Evolutionary conservation across 35 echinoderm and acorn worm genomes (phyloP).

Genomic region (Anneissia japonica): DNA sequence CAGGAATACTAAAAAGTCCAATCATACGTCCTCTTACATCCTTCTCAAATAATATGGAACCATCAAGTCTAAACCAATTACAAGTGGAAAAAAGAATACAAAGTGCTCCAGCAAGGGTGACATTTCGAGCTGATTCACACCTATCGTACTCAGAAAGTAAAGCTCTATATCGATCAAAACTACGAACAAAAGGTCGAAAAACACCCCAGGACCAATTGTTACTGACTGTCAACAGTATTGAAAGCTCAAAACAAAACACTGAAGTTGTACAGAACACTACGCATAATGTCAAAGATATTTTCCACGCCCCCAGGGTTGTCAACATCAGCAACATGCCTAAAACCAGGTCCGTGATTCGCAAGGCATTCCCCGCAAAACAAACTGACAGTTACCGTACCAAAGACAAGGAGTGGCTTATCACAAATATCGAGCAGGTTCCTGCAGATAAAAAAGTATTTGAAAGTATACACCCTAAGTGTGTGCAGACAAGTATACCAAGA

Average conservation of each 20-base stretch:
- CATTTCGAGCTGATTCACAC: constrained; percentile 18
- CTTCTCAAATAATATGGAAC: constrained; percentile 42
- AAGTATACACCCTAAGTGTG: constrained; percentile 67
- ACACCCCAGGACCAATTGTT: constrained; percentile 58
- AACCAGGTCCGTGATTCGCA: not conserved
- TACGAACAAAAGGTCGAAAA: constrained; percentile 34
- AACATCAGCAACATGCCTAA: not conserved
- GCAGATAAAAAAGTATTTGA: constrained; percentile 29
- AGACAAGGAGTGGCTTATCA: constrained; percentile 16
- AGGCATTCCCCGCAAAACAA: not conserved
- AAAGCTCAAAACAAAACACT: constrained; percentile 56
- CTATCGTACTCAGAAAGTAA: constrained; percentile 64
- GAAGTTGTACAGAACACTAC: constrained; percentile 70
- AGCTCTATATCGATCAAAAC: constrained; percentile 59
- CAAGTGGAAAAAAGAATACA: constrained; percentile 52
- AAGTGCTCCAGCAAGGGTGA: constrained; percentile 63
- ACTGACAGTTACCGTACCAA: not conserved
- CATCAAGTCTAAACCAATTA: constrained; percentile 24
- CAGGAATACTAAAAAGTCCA: not conserved
- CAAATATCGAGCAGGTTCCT: constrained; percentile 10
- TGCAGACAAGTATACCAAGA: constrained; percentile 58
- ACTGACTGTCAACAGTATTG: constrained; percentile 62
- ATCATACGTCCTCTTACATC: constrained; percentile 44
- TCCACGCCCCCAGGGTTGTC: constrained; percentile 6
- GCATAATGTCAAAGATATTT: constrained; percentile 54